Conservation (phyloP, 2,113 vertebrate genomes). For the Coregonus clupeaformis region DNA sequence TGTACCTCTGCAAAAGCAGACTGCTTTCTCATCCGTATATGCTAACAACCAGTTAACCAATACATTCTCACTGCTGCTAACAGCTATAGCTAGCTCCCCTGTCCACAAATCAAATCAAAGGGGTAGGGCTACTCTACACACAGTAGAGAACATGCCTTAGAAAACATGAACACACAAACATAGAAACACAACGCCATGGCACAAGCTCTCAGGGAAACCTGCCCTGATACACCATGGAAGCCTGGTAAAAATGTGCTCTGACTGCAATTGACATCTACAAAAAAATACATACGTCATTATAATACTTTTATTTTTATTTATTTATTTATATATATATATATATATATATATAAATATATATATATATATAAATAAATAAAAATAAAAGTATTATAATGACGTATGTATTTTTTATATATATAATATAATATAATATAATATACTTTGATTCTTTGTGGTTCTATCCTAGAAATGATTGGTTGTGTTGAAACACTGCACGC, state of each 20-base stretch:
- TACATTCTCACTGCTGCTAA: slow-evolving; percentile 13
- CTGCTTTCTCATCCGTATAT: background rate
- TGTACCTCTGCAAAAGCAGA: too few relatives aligned
- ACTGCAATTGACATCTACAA: slow-evolving; percentile 44
- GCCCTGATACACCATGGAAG: slow-evolving; percentile 51
- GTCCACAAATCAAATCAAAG: background rate
- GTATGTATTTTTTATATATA: slow-evolving; percentile 40
- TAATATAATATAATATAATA: too few relatives aligned
- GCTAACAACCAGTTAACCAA: background rate
- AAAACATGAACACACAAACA: slow-evolving; percentile 17
- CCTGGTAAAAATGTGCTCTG: slow-evolving; percentile 51
- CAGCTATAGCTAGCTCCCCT: background rate
- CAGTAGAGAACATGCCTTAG: slow-evolving; percentile 13
- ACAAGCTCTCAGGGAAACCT: slow-evolving; percentile 54
- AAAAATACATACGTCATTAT: slow-evolving; percentile 29
- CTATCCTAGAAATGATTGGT: slow-evolving; percentile 11
- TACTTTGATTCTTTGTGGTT: slow-evolving; percentile 21
- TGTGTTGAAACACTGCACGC: slow-evolving; percentile 28
- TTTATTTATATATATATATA: too few relatives aligned
- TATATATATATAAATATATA: too few relatives aligned
- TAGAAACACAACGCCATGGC: slow-evolving; percentile 38
- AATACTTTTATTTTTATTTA: slow-evolving; percentile 9
- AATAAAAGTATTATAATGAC: slow-evolving; percentile 1
- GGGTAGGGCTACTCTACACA: slow-evolving; percentile 8
- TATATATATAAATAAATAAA: too few relatives aligned